phyloP scores from a whole-genome alignment of 2,113 vertebrate genomes.

The Myotis lucifugus region DNA sequence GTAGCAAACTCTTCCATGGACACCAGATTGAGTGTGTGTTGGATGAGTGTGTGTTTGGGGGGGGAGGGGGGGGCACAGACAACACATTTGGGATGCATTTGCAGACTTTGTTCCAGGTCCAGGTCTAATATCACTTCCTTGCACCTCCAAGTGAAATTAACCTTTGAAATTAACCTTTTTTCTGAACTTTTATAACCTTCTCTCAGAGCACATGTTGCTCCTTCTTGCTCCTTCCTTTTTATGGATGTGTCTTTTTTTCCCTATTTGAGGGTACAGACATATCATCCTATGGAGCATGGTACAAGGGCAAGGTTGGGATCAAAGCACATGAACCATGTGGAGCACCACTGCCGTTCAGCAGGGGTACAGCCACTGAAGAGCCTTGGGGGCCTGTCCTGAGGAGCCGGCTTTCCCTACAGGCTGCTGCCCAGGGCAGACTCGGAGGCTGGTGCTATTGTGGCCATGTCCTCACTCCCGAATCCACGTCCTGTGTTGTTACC shows the following conservation, averaged over 20 bases:
- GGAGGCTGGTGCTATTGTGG: background rate
- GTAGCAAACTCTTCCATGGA: background rate
- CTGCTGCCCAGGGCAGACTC: background rate
- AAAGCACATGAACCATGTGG: background rate
- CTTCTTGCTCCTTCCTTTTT: background rate
- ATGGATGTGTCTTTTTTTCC: background rate
- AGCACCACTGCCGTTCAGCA: background rate
- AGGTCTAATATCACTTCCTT: background rate
- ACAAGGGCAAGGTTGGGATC: background rate
- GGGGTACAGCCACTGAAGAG: background rate
- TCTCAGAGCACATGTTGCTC: background rate
- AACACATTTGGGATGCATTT: background rate
- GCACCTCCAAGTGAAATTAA: constrained; percentile 28
- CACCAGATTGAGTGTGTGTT: background rate
- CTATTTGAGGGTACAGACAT: background rate
- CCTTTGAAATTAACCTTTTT: constrained; percentile 8
- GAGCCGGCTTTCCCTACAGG: background rate
- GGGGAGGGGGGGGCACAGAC: rapidly evolving
- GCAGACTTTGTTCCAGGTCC: background rate
- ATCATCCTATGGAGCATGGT: background rate
- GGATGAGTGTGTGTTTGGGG: no score
- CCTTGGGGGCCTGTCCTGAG: background rate
- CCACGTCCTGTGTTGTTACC: background rate
- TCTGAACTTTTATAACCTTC: background rate
- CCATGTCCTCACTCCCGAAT: background rate